Evolutionary conservation across 2,113 vertebrate species (phyloP).

Genomic region (Limnothrissa miodon): DNA sequence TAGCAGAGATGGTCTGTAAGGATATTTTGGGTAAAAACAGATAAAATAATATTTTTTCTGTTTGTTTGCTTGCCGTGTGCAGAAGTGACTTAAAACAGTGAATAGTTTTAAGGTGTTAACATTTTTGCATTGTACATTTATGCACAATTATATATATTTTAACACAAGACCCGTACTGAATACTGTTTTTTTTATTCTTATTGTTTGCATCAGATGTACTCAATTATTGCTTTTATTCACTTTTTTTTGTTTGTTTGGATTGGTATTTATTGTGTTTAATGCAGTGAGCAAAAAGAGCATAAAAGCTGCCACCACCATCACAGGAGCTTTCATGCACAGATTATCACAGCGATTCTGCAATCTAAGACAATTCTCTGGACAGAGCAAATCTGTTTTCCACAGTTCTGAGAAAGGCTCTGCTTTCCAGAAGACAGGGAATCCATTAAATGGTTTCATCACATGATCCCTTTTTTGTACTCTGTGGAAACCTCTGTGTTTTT

Average conservation of each 20-base stretch:
- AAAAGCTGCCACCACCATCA: neutral
- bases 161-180: too few relatives aligned
- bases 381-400: constrained; percentile 5
- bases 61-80: neutral
- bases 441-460: neutral
- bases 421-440: neutral
- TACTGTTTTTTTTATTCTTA: too few relatives aligned
- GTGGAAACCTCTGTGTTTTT: neutral
- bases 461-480: neutral
- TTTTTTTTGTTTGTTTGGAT: neutral
- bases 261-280: neutral
- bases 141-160: too few relatives aligned
- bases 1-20: neutral
- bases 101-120: neutral
- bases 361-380: constrained; percentile 2
- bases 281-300: neutral
- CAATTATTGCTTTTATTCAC: neutral
- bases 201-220: too few relatives aligned
- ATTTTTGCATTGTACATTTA: too few relatives aligned
- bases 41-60: neutral
- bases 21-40: neutral
- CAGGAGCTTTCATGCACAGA: neutral
- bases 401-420: neutral
- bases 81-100: neutral
- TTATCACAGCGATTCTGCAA: neutral